A percentile compares a stretch with the other conserved stretches of the same genome.
Evolutionary conservation across 1,140 invertebrate species (phyloP).

Genomic region (Acromyrmex charruanus): DNA sequence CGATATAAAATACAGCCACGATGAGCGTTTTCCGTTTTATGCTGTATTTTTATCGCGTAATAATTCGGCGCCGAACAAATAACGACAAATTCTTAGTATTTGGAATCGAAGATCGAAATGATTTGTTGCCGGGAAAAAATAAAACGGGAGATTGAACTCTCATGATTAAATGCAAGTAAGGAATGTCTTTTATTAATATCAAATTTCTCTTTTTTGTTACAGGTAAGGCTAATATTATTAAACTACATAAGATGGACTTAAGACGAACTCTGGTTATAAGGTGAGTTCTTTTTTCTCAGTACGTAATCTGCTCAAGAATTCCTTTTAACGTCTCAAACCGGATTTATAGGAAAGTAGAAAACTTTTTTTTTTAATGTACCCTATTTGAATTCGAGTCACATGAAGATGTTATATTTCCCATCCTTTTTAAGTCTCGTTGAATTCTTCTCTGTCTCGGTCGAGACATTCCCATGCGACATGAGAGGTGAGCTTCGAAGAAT

Average conservation of each 20-base stretch:
- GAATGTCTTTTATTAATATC: background rate
- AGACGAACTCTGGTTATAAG: constrained; percentile 81
- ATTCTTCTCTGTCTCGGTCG: constrained; percentile 47
- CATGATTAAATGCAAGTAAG: background rate
- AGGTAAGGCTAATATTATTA: constrained; percentile 87
- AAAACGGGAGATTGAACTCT: background rate
- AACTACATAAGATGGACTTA: constrained; percentile 82
- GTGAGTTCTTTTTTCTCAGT: constrained; percentile 79
- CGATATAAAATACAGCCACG: constrained; percentile 11
- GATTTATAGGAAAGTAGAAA: constrained; percentile 17
- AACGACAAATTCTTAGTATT: background rate
- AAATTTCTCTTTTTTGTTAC: constrained; percentile 73
- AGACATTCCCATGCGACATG: constrained; percentile 53
- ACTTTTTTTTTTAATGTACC: constrained; percentile 66
- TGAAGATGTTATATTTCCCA: constrained; percentile 65
- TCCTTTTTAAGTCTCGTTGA: constrained; percentile 59
- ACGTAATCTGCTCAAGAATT: constrained; percentile 33
- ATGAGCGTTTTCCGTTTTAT: background rate
- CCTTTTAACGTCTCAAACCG: background rate
- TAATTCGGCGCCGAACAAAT: constrained; percentile 14
- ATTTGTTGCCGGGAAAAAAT: background rate
- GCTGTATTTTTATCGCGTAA: constrained; percentile 11
- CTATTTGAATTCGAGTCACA: constrained; percentile 41
- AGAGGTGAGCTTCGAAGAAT: constrained; percentile 78
- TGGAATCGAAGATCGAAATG: background rate